Conservation (phyloP, 2,888 invertebrate species). For the Octonoba sinensis region DNA sequence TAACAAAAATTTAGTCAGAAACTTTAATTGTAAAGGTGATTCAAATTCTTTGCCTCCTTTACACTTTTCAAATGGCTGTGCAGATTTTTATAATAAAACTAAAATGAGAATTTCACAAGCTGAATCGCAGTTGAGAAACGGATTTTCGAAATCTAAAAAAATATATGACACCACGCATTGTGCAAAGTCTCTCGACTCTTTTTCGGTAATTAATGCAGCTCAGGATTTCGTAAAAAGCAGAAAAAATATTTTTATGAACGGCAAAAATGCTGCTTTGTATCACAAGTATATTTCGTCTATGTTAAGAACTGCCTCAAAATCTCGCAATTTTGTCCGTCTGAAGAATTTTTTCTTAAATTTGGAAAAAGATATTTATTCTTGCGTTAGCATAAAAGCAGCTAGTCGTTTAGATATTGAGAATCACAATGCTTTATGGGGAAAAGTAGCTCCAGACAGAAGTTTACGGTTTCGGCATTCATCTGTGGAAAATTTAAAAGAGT, state of each 20-base stretch:
- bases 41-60: too few relatives aligned
- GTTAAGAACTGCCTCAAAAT: slow-evolving; percentile 36
- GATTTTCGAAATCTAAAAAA: too few relatives aligned
- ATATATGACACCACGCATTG: too few relatives aligned
- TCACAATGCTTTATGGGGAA: slow-evolving; percentile 19
- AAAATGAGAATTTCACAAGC: too few relatives aligned
- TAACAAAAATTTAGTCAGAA: too few relatives aligned
- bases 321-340: slow-evolving; percentile 29
- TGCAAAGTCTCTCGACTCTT: too few relatives aligned
- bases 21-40: too few relatives aligned
- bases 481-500: slow-evolving; percentile 46
- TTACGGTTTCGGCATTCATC: slow-evolving; percentile 36
- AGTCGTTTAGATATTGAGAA: not conserved
- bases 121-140: too few relatives aligned
- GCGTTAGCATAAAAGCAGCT: not conserved
- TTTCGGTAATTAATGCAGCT: too few relatives aligned
- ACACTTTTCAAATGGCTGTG: too few relatives aligned
- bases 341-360: slow-evolving; percentile 37
- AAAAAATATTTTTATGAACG: slow-evolving; percentile 26
- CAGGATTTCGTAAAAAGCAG: not conserved
- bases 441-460: slow-evolving; percentile 25
- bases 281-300: slow-evolving; percentile 43
- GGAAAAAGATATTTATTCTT: slow-evolving; percentile 9
- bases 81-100: too few relatives aligned
- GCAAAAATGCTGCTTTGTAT: slow-evolving; percentile 33